Evolutionary conservation across 1,140 invertebrate species (phyloP).

Genomic region (Nasonia longicornis): DNA sequence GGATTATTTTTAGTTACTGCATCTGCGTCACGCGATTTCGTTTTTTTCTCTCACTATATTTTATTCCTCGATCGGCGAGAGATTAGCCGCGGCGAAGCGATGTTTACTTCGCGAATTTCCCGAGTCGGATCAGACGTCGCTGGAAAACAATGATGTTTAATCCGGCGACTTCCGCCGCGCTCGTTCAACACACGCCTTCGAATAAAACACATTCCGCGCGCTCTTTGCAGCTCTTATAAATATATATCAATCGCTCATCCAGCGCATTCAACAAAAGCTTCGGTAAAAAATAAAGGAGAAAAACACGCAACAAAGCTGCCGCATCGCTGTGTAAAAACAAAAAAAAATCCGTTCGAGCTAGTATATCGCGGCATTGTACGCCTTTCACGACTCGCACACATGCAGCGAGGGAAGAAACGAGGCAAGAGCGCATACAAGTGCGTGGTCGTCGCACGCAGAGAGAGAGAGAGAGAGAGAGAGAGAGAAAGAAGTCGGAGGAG

Average conservation of each 20-base stretch:
- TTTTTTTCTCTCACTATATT: not conserved
- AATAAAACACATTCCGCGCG: no score
- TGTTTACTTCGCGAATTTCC: not conserved
- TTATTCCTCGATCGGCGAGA: not conserved
- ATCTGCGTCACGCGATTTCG: not conserved
- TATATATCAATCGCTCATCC: not conserved
- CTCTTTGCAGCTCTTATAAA: no score
- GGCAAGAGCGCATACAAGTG: not conserved
- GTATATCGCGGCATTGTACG: not conserved
- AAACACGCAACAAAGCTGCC: not conserved
- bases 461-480: not conserved
- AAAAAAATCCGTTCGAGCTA: conserved; percentile 5
- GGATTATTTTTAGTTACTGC: not conserved
- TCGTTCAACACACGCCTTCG: no score
- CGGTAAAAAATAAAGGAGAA: not conserved
- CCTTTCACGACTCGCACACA: not conserved
- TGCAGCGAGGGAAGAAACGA: not conserved
- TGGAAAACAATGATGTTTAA: not conserved
- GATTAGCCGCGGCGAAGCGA: not conserved
- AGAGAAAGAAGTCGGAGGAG: not conserved
- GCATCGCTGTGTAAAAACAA: not conserved
- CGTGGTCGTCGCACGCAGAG: not conserved
- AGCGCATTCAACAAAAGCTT: not conserved
- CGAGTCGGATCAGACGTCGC: not conserved
- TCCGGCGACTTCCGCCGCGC: not conserved